These are phyloP conservation scores for Dreissena polymorpha DNA, from an alignment of 1,140 invertebrate genomes.

Conservation along the genomic window DNA sequence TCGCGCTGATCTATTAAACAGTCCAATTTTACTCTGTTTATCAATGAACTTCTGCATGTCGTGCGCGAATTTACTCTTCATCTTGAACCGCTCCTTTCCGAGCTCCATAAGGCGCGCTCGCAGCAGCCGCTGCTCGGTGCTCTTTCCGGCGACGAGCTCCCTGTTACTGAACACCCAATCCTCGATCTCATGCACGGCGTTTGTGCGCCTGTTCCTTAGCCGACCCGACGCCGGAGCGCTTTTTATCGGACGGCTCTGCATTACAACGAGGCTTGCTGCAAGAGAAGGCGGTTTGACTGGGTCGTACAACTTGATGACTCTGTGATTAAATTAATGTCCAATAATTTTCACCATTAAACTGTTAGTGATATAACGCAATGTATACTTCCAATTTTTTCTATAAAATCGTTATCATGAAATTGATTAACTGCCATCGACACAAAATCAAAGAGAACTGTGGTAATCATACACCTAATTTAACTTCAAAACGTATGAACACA, in stretches of 20 bases:
- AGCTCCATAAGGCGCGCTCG: slow-evolving; percentile 38
- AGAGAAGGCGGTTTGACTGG: too few relatives aligned
- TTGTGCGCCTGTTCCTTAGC: slow-evolving; percentile 13
- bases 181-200: slow-evolving; percentile 44
- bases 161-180: slow-evolving; percentile 43
- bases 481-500: too few relatives aligned
- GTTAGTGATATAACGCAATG: too few relatives aligned
- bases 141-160: slow-evolving; percentile 30
- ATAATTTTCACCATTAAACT: too few relatives aligned
- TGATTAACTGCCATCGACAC: too few relatives aligned
- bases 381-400: too few relatives aligned
- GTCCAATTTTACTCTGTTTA: slow-evolving; percentile 39
- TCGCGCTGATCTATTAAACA: slow-evolving; percentile 1
- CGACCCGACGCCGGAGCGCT: slow-evolving; percentile 32
- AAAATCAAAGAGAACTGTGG: too few relatives aligned
- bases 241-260: slow-evolving; percentile 20
- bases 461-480: too few relatives aligned
- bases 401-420: too few relatives aligned
- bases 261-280: not conserved
- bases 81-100: slow-evolving; percentile 47
- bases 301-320: too few relatives aligned
- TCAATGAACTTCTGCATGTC: slow-evolving; percentile 45
- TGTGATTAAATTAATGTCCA: too few relatives aligned
- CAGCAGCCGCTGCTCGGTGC: slow-evolving; percentile 41
- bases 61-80: slow-evolving; percentile 30